phyloP scores from a whole-genome alignment of 2,888 invertebrate species.

The Hirtodrosophila cameraria region DNA sequence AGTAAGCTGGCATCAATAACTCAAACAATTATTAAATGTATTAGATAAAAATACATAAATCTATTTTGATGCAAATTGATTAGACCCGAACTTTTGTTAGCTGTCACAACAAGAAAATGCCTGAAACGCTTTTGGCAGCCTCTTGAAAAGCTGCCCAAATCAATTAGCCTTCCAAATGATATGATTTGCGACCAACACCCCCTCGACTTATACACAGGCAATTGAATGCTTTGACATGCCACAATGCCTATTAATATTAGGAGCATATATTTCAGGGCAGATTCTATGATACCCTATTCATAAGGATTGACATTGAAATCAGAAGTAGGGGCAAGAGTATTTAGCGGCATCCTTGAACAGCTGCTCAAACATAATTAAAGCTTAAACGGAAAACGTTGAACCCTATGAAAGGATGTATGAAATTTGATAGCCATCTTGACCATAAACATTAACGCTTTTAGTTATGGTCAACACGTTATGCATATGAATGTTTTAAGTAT shows the following conservation, averaged over 20 bases:
- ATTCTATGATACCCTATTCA: not conserved
- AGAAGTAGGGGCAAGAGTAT: too few relatives aligned
- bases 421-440: constrained; percentile 1
- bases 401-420: not conserved
- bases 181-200: not conserved
- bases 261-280: constrained; percentile 29
- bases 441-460: constrained; percentile 14
- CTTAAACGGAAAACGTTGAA: not conserved
- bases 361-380: constrained; percentile 22
- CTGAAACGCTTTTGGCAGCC: not conserved
- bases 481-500: constrained; percentile 12
- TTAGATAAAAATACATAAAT: too few relatives aligned
- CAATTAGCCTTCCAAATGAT: constrained; percentile 7
- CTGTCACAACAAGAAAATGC: not conserved
- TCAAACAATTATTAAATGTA: too few relatives aligned
- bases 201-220: not conserved
- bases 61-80: too few relatives aligned
- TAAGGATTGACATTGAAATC: not conserved
- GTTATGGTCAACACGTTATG: constrained; percentile 23
- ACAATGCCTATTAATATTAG: not conserved
- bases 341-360: too few relatives aligned
- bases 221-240: not conserved
- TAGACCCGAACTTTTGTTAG: not conserved
- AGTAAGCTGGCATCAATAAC: too few relatives aligned
- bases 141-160: not conserved